A percentile compares a stretch with the other conserved stretches of the same genome.
Evolutionary conservation across 2,888 invertebrate species (phyloP).

Genomic region (Tachystola acroxantha): DNA sequence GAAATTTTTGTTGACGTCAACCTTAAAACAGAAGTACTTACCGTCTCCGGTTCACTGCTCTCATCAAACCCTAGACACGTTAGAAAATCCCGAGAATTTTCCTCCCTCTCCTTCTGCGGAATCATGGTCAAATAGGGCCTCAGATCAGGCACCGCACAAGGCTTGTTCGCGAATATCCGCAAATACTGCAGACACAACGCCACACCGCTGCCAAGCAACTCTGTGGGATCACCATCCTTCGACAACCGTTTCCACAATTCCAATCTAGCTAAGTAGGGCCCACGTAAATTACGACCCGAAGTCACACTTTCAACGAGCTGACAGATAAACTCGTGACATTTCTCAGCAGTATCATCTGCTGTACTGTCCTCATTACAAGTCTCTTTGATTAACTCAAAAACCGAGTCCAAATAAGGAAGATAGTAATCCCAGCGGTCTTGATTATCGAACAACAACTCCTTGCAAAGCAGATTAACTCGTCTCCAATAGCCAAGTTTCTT

Average conservation of each 20-base stretch:
- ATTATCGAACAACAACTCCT: slow-evolving; percentile 84
- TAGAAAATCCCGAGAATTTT: slow-evolving; percentile 78
- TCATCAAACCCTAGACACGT: slow-evolving; percentile 81
- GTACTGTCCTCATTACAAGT: slow-evolving; percentile 27
- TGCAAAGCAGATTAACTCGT: slow-evolving; percentile 85
- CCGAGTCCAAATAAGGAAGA: slow-evolving; percentile 84
- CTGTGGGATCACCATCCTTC: slow-evolving; percentile 70
- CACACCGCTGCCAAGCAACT: slow-evolving; percentile 79
- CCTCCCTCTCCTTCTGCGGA: slow-evolving; percentile 79
- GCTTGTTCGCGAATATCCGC: slow-evolving; percentile 89
- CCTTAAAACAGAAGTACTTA: too few species aligned
- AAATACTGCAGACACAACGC: slow-evolving; percentile 89
- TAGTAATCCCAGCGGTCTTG: slow-evolving; percentile 87
- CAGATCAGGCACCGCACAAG: slow-evolving; percentile 91
- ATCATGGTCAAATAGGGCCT: slow-evolving; percentile 85
- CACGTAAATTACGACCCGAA: slow-evolving; percentile 79
- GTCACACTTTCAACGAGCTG: slow-evolving; percentile 71
- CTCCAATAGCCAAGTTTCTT: slow-evolving; percentile 86
- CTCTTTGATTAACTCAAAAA: slow-evolving; percentile 79
- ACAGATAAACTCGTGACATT: slow-evolving; percentile 64
- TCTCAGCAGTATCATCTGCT: slow-evolving; percentile 62
- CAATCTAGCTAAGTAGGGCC: slow-evolving; percentile 88
- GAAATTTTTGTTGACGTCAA: too few species aligned
- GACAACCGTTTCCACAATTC: slow-evolving; percentile 83
- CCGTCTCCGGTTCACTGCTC: slow-evolving; percentile 80